Evolutionary conservation across 2,797 vertebrate genomes (phyloP), one percentile per base, ranked within the genome.

Genomic region (Danio albolineatus): DNA sequence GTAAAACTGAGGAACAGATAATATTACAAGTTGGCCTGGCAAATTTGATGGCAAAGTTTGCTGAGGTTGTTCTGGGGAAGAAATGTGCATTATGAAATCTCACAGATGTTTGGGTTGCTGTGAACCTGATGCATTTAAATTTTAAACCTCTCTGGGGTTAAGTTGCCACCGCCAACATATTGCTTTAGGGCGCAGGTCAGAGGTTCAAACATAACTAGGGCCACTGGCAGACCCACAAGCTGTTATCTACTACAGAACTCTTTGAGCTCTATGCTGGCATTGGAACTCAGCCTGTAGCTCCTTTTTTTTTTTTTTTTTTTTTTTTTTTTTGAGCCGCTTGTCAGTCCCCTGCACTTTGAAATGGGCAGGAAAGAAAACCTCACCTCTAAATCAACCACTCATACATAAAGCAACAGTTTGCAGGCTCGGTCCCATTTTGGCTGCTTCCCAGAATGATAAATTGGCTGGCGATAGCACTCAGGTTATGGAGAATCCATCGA

Each of bases 391-490:
- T 87, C 83, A 84, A 77, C 81, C 78, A 49, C 82, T 86, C 82
- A 84, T 83, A 86, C 76, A 80, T 85, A 81, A 85, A 85, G 86
- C 86, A 83, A 87, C 83, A 86, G 84, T 86, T 87, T 86, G 84
- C 85, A 78, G 71, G 74, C 86, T 73, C 73, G 39, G 78, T 48
- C 78, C 66, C 71, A 28, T 83, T 78, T 81, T 82, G 82, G 81
- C 78, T 56, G 73, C 86, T 75, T 80, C 76, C 72, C 80, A 79
- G 83, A 78, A 83, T 85, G 82, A 88, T 85, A 85, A 87, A 87
- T 86, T 81, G 80, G 21, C 82, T 81, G 60, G 81, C 70, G 67
- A 57, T 76, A 59, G 62, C 49, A 75, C 77, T 85, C 66, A 21
- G 72, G 62, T 56, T 73, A 73, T 76, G 54, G 73, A 83, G 76